phyloP scores from a whole-genome alignment of 2,888 invertebrate species.

The Protophormia terraenovae region DNA sequence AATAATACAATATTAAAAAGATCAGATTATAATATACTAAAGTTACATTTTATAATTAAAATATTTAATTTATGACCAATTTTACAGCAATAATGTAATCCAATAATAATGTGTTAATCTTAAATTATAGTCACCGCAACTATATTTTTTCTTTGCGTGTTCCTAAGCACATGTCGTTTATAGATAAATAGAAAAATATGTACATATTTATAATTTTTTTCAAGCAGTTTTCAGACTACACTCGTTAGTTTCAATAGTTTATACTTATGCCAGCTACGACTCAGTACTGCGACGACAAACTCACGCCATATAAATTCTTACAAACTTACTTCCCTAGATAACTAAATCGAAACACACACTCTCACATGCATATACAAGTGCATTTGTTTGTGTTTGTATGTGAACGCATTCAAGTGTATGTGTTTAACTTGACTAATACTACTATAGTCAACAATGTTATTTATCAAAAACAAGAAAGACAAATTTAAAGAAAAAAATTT shows the following conservation, averaged over 20 bases:
- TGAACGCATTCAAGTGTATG: conserved; percentile 14
- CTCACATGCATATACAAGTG: not conserved
- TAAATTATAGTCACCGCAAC: too few species aligned
- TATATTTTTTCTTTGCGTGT: too few species aligned
- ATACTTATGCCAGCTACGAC: not conserved
- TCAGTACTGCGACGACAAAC: not conserved
- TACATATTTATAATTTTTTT: too few species aligned
- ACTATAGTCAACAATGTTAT: conserved; percentile 59
- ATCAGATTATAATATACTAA: too few species aligned
- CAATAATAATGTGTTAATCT: too few species aligned
- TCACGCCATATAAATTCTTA: not conserved
- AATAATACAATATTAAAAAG: too few species aligned
- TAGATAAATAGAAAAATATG: too few species aligned
- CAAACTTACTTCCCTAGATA: conserved; percentile 16
- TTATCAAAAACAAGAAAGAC: conserved; percentile 58
- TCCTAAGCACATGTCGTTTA: too few species aligned
- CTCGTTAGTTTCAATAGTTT: not conserved
- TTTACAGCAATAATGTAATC: too few species aligned
- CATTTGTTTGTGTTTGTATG: not conserved
- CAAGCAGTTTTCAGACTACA: not conserved
- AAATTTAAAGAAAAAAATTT: conserved; percentile 62
- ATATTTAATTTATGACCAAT: too few species aligned
- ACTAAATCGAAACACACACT: not conserved
- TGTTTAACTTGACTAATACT: conserved; percentile 51
- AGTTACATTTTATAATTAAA: too few species aligned